Conservation (phyloP, 2,113 vertebrate species). For the Coreoperca whiteheadi region DNA sequence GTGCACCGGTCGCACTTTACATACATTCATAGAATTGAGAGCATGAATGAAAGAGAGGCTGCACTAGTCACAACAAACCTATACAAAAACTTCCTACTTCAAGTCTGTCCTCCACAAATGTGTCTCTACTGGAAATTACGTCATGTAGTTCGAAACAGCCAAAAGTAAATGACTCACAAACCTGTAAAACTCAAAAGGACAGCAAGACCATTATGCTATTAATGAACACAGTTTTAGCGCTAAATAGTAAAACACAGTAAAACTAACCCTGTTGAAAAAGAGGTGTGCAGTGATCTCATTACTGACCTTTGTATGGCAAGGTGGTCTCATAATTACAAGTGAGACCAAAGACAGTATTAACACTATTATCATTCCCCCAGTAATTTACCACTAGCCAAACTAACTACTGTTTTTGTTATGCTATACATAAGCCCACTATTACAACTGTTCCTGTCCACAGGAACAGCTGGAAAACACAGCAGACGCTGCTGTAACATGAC, state of each 20-base stretch:
- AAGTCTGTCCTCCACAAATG: neutral
- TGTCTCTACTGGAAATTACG: neutral
- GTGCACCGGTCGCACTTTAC: neutral
- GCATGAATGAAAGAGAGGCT: neutral
- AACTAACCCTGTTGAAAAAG: slow-evolving; percentile 13
- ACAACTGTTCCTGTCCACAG: neutral
- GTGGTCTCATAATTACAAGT: slow-evolving; percentile 27
- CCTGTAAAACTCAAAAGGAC: neutral
- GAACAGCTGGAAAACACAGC: slow-evolving; percentile 30
- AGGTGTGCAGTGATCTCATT: slow-evolving; percentile 1
- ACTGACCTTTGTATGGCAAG: neutral
- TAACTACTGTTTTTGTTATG: slow-evolving; percentile 31
- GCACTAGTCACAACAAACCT: neutral
- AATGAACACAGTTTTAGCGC: neutral
- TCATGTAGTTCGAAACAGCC: neutral
- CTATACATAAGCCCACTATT: neutral
- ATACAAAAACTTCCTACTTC: neutral
- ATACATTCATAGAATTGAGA: neutral
- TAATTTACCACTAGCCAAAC: slow-evolving; percentile 15
- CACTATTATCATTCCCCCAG: slow-evolving; percentile 4
- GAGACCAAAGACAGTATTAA: slow-evolving; percentile 5
- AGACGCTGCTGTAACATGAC: neutral
- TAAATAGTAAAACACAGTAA: slow-evolving; percentile 6
- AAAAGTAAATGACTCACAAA: slow-evolving; percentile 8
- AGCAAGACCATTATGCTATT: neutral